Conservation (phyloP, 2,797 vertebrate genomes). For the Eulemur mongoz region DNA sequence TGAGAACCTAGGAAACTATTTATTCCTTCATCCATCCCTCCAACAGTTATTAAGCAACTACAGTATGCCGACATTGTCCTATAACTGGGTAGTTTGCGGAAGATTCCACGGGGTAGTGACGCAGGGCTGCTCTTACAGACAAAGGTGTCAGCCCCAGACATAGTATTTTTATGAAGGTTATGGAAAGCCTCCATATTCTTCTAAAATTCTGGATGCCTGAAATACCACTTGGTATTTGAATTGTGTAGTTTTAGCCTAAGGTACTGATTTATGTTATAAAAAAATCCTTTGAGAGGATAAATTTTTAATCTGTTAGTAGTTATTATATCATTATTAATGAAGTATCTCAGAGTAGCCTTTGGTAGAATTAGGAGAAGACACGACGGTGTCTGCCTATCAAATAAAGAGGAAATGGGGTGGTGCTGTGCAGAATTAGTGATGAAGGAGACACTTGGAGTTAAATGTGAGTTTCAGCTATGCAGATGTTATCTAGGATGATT, state of each 20-base stretch:
- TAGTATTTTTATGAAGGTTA: not conserved
- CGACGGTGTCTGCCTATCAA: not conserved
- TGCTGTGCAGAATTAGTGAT: not conserved
- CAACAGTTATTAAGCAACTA: not conserved
- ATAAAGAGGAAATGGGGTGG: not conserved
- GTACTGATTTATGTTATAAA: constrained; percentile 2
- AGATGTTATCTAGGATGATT: not conserved
- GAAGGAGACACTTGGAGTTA: not conserved
- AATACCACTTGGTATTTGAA: constrained; percentile 4
- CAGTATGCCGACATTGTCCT: not conserved
- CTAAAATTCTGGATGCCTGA: not conserved
- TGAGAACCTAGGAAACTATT: constrained; percentile 4
- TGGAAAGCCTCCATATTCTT: not conserved
- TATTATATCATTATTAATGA: not conserved
- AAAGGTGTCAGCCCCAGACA: not conserved
- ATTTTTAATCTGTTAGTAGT: not conserved
- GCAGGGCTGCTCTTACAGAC: not conserved
- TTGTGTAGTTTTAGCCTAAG: not conserved
- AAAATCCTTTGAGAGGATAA: not conserved
- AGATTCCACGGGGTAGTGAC: not conserved
- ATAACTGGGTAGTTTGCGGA: not conserved
- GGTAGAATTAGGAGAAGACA: not conserved
- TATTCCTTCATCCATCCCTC: not conserved
- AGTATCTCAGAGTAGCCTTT: not conserved
- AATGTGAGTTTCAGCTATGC: not conserved